Evolutionary conservation across 1,140 invertebrate species (phyloP), one percentile per base, ranked within the genome.

Genomic region (Drosophila lacertosa): DNA sequence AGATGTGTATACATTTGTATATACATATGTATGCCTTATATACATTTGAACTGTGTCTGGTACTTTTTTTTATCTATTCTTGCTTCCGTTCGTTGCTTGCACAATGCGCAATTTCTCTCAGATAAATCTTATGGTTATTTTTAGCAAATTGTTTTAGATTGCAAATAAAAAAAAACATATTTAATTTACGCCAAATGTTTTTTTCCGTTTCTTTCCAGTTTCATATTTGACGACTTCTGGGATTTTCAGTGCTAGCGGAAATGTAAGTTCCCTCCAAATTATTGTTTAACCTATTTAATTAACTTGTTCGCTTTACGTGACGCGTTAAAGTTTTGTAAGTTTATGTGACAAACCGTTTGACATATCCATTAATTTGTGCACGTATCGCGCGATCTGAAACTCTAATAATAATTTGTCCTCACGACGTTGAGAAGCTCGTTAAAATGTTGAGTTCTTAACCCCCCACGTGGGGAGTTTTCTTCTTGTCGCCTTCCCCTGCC

Each of bases 101-200:
- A 74, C 72, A 82, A 83, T 82, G 79, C 79, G 79, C 79, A 70
- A 67, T 82, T 82, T 70, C 65, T 78, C 60, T 20, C 15, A 74
- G 79, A 82, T 82, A 82, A 83, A 74, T 82, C 51, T 54, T 54
- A 35, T 44, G 37, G 9, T 13, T 62, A 73, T 77, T 77, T 50
- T 75, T 62, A 67, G 37, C 10, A 60, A 67, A 50, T 24, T 67
- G 44, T 44, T 59, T 32, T 60, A 37, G 53, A 70, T 51, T 42
- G 40, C 60, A 37, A 32, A n/a, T n/a, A n/a, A n/a, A n/a, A n/a
- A n/a, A 29, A 20, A 20, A 11, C 16, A 11, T 54, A 63, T 39
- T 58, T 53, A 77, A 77, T 81, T 72, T 77, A 53, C 65, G 71
- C 70, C 64, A 60, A 81, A 65, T 73, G 37, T 45, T 73, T 29